A percentile compares a stretch with the other conserved stretches of the same genome.
Evolutionary conservation across 2,888 invertebrate genomes (phyloP).

Genomic region (Camptogramma bilineatum): DNA sequence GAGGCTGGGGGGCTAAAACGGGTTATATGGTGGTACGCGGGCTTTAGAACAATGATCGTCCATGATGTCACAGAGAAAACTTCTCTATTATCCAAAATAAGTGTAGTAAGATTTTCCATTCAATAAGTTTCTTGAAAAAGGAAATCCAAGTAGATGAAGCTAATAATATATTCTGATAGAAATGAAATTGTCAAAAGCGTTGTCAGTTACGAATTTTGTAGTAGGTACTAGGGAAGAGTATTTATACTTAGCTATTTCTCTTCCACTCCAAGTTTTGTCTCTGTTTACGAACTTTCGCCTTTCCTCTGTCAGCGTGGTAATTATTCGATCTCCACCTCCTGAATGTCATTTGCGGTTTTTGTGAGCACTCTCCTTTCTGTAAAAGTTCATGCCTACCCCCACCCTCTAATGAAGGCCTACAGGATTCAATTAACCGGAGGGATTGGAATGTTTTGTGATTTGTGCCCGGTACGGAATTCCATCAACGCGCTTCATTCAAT

Average conservation of each 20-base stretch:
- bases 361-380: slow-evolving; percentile 66
- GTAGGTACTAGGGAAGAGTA: too few species aligned
- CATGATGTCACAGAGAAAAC: slow-evolving; percentile 9
- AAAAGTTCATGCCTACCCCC: slow-evolving; percentile 76
- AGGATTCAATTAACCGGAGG: slow-evolving; percentile 81
- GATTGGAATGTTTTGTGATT: slow-evolving; percentile 82
- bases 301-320: slow-evolving; percentile 50
- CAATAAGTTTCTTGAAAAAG: neutral
- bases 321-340: slow-evolving; percentile 76
- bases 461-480: slow-evolving; percentile 73
- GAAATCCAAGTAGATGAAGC: too few species aligned
- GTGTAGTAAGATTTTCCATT: neutral
- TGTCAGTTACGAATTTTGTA: too few species aligned
- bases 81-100: neutral
- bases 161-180: too few species aligned
- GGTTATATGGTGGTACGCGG: slow-evolving; percentile 1
- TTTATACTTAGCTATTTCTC: too few species aligned
- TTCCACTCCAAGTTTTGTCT: slow-evolving; percentile 4
- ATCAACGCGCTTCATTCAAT: slow-evolving; percentile 69
- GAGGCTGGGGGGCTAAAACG: slow-evolving; percentile 3
- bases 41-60: slow-evolving; percentile 10
- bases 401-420: slow-evolving; percentile 80
- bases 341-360: slow-evolving; percentile 80
- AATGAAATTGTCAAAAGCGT: too few species aligned
- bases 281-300: slow-evolving; percentile 22